Conservation (phyloP, 2,888 invertebrate species). For the Stramonita haemastoma region DNA sequence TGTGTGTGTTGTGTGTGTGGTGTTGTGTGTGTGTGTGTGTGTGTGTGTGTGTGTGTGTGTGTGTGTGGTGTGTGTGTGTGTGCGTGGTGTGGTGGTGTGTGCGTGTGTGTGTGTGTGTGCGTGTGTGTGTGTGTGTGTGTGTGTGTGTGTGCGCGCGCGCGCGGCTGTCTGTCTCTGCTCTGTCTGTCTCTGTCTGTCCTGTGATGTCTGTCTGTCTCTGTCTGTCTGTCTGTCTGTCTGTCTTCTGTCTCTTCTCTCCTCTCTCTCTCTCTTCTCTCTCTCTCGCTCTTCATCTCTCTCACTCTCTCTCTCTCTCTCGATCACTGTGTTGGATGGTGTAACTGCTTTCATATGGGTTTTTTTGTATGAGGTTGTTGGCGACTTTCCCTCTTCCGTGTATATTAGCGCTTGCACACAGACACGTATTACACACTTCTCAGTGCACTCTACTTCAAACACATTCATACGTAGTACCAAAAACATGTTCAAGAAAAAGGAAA, state of each 20-base stretch:
- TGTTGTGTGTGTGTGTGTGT: not conserved
- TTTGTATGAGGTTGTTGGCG: too few species aligned
- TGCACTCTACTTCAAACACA: too few species aligned
- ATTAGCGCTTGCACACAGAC: too few species aligned
- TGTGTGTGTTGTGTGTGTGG: too few species aligned
- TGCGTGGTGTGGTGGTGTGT: not conserved
- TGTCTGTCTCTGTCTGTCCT: not conserved
- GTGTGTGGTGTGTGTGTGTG: not conserved
- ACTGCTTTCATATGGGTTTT: not conserved
- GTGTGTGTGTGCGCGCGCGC: not conserved
- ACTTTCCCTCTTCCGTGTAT: too few species aligned
- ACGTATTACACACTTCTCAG: too few species aligned
- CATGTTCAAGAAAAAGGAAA: too few species aligned
- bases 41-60: not conserved
- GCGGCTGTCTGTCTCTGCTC: not conserved
- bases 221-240: not conserved
- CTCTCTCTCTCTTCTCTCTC: not conserved
- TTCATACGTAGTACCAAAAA: too few species aligned
- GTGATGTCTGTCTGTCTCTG: not conserved
- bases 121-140: constrained; percentile 10
- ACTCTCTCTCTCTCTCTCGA: not conserved
- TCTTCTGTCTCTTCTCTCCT: not conserved
- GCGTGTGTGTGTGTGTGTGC: not conserved
- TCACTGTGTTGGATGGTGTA: not conserved
- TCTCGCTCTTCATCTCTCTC: not conserved